Base-by-base conservation (phyloP, 1,140 invertebrate species). In the Zeugodacus cucurbitae region DNA sequence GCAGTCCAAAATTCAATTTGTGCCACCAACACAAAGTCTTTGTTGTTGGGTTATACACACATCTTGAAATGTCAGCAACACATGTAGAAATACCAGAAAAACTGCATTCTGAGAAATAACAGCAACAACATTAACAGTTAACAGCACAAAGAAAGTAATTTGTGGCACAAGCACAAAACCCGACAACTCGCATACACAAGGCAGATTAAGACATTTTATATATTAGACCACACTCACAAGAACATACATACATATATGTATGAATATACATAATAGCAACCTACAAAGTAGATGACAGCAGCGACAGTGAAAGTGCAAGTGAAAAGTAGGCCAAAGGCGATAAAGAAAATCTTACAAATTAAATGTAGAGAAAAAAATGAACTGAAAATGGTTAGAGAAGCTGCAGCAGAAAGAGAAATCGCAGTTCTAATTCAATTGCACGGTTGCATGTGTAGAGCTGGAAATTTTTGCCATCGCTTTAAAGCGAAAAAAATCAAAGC, bases 241-340 rank as follows among this genome's bases (percentile, higher is more conserved):
- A n/a, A n/a, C 48, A 54, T 48, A 6, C 11, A 54, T 54, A 17
- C 4, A 17, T 11, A 17, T 17, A 59, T n/a, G n/a, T 59, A 59
- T 59, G n/a, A 59, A 59, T 26, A 22, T 4, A 54, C 20, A 54
- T 54, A 54, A 54, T n/a, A 6, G n/a, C 5, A 62, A 62, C 58
- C n/a, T 41, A 41, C 34, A 78, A 78, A 44, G 37, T 2, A 22
- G 70, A 78, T 78, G 37, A 78, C 37, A 78, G 34, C 70, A 20
- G 70, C 34, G 70, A 78, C 70, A 78, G 70, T 44, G 70, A 78
- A 78, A 78, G 70, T 44, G 70, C 41, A 78, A 78, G 70, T n/a
- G 70, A 44, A 78, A 78, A 41, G 37, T 78, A 41, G 70, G 37
- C 37, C 70, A 78, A 78, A 78, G 70, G 70, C 37, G 70, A 78